phyloP scores from a whole-genome alignment of 2,888 invertebrate species.

The Nezara viridula region DNA sequence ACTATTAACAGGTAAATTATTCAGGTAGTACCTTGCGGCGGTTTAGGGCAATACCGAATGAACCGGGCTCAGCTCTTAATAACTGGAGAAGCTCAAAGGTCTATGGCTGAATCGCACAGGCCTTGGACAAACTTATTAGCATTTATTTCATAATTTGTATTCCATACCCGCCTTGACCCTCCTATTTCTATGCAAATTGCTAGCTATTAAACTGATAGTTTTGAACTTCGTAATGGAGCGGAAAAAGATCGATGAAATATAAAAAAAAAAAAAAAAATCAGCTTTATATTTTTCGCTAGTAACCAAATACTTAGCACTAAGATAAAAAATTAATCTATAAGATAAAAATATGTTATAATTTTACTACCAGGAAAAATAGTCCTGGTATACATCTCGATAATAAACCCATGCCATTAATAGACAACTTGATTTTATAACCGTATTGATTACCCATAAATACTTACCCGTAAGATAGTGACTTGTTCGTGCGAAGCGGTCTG shows the following conservation, averaged over 20 bases:
- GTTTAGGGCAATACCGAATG: not conserved
- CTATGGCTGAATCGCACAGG: not conserved
- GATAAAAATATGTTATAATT: too few species aligned
- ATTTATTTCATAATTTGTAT: conserved; percentile 44
- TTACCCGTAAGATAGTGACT: too few species aligned
- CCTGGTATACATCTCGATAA: too few species aligned
- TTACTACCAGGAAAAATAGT: too few species aligned
- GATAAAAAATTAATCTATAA: too few species aligned
- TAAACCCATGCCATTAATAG: too few species aligned
- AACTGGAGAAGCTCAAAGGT: conserved; percentile 3
- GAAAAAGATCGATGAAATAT: not conserved
- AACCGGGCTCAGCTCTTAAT: not conserved
- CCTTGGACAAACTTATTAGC: conserved; percentile 22
- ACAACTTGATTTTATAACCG: too few species aligned
- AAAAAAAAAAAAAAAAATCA: too few species aligned
- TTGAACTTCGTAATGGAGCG: not conserved
- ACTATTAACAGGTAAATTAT: conserved; percentile 15
- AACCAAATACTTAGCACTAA: too few species aligned
- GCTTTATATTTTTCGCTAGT: too few species aligned
- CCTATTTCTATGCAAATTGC: conserved; percentile 7
- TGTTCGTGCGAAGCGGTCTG: too few species aligned
- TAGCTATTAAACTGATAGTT: not conserved
- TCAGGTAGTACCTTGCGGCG: not conserved
- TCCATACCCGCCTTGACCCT: not conserved
- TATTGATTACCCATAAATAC: too few species aligned